Evolutionary conservation across 2,113 vertebrate genomes (phyloP).

Genomic region (Platycercus adscitus): DNA sequence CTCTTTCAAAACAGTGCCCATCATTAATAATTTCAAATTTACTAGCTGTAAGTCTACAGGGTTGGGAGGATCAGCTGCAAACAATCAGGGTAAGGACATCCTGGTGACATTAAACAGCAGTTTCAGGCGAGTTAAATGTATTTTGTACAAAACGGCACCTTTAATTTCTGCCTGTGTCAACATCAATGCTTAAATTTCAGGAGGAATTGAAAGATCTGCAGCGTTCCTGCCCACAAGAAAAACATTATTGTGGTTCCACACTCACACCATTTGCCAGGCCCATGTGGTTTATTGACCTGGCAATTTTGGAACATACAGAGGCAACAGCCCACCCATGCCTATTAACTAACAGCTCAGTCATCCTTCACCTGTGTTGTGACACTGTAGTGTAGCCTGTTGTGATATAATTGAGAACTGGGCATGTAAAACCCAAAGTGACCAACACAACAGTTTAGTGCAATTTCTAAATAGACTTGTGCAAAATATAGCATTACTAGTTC

Average conservation of each 20-base stretch:
- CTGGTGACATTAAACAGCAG: background rate
- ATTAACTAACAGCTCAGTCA: background rate
- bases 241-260: accelerated
- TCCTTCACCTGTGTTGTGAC: background rate
- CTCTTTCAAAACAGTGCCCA: background rate
- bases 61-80: background rate
- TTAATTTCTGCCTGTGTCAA: background rate
- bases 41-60: background rate
- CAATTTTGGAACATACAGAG: background rate
- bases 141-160: background rate
- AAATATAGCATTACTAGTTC: background rate
- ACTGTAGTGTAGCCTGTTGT: background rate
- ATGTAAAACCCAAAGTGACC: background rate
- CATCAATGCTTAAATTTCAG: background rate
- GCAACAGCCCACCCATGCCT: background rate
- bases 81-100: background rate
- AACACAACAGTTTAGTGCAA: background rate
- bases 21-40: background rate
- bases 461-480: background rate
- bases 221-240: background rate
- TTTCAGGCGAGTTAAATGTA: background rate
- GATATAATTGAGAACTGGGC: background rate
- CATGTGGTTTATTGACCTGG: background rate
- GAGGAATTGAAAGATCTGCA: background rate
- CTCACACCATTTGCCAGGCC: background rate